Evolutionary conservation across 2,797 vertebrate species (phyloP).

Genomic region (Gorsachius magnificus): DNA sequence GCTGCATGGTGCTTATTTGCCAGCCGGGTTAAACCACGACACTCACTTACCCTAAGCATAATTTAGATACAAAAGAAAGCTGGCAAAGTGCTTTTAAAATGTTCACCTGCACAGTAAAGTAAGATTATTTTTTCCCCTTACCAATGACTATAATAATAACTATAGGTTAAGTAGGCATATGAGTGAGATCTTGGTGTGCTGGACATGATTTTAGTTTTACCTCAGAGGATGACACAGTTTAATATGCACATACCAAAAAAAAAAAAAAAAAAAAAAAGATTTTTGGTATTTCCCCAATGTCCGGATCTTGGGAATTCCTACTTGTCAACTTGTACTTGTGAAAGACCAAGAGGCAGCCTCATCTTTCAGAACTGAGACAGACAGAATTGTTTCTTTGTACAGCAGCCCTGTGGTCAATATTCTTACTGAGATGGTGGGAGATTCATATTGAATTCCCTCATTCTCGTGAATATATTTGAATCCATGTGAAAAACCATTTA

Average conservation of each 20-base stretch:
- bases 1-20: too few species aligned
- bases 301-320: background rate
- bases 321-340: background rate
- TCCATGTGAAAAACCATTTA: background rate
- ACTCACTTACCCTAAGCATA: background rate
- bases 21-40: too few species aligned
- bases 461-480: background rate
- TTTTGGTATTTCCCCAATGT: background rate
- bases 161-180: background rate
- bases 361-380: background rate
- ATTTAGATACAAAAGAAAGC: background rate
- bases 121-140: background rate
- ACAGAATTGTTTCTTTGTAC: background rate
- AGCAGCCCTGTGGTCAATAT: accelerated
- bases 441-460: background rate
- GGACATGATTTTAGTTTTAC: background rate
- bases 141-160: too few species aligned
- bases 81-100: background rate
- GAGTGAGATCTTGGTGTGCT: background rate
- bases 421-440: background rate
- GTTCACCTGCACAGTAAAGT: background rate
- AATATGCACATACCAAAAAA: accelerated
- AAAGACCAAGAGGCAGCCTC: background rate
- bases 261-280: too few species aligned
- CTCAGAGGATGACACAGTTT: background rate